Evolutionary conservation across 1,140 invertebrate genomes (phyloP).

Genomic region (Melipona quadrifasciata): DNA sequence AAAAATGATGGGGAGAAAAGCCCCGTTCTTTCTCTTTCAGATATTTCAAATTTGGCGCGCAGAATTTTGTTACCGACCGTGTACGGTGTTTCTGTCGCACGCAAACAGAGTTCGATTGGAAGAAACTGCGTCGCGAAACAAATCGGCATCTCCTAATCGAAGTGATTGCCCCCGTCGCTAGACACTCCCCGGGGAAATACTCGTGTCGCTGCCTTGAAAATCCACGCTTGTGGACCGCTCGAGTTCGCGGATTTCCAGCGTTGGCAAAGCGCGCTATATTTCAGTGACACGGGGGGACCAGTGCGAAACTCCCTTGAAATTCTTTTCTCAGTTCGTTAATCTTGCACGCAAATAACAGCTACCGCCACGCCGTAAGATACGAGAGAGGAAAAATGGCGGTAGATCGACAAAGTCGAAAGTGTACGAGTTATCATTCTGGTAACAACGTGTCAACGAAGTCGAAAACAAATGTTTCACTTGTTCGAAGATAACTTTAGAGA

Average conservation of each 20-base stretch:
- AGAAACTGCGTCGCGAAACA: slow-evolving; percentile 41
- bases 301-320: neutral
- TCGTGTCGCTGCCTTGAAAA: slow-evolving; percentile 57
- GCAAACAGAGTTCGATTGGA: slow-evolving; percentile 36
- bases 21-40: too few species aligned
- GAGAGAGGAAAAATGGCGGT: too few species aligned
- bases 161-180: slow-evolving; percentile 52
- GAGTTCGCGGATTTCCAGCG: slow-evolving; percentile 31
- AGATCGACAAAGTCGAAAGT: neutral
- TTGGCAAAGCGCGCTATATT: neutral
- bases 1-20: too few species aligned
- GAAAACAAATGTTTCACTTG: neutral
- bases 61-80: neutral
- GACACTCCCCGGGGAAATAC: slow-evolving; percentile 52
- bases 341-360: neutral
- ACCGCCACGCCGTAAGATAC: neutral
- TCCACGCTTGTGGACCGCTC: slow-evolving; percentile 36
- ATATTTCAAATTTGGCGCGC: neutral
- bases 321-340: slow-evolving; percentile 8
- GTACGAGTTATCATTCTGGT: neutral
- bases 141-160: slow-evolving; percentile 48
- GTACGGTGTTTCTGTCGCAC: slow-evolving; percentile 2
- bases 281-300: neutral
- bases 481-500: too few species aligned
- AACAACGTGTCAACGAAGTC: neutral